These are phyloP conservation scores for Neomorphus geoffroyi DNA, from an alignment of 2,797 vertebrate species.

Conservation along the genomic window DNA sequence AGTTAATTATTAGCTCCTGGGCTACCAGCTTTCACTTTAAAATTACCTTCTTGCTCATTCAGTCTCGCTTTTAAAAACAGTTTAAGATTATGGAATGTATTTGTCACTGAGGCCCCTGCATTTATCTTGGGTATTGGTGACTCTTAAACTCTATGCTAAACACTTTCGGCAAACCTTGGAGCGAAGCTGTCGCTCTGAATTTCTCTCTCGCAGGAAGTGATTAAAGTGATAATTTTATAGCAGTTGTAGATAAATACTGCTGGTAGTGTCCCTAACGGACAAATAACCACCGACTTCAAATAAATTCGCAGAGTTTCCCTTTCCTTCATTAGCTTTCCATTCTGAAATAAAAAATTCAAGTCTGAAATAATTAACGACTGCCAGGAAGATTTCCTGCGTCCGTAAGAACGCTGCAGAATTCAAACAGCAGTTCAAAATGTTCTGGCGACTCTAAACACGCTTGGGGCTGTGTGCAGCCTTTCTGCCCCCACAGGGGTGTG, in stretches of 20 bases:
- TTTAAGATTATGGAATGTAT: not conserved
- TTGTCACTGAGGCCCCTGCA: not conserved
- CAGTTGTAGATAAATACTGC: not conserved
- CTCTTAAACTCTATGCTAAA: not conserved
- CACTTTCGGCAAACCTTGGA: not conserved
- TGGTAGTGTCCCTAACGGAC: not conserved
- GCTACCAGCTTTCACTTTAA: not conserved
- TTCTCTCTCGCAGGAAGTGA: not conserved
- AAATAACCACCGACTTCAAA: not conserved
- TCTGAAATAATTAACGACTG: not conserved
- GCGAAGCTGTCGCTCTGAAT: not conserved
- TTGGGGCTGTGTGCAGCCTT: not conserved
- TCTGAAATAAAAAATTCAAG: not conserved
- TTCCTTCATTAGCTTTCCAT: not conserved
- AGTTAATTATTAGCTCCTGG: constrained; percentile 49
- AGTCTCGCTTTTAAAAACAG: not conserved
- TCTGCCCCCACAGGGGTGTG: not conserved
- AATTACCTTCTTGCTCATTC: constrained; percentile 7
- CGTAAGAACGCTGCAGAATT: rapidly evolving
- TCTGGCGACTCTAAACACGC: not conserved
- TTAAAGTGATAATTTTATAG: not conserved
- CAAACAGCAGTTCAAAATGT: not conserved
- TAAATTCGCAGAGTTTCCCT: not conserved
- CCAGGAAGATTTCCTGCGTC: not conserved
- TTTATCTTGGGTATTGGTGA: not conserved